These are phyloP conservation scores for Alethe diademata DNA, from an alignment of 2,113 vertebrate species.

Conservation along the genomic window DNA sequence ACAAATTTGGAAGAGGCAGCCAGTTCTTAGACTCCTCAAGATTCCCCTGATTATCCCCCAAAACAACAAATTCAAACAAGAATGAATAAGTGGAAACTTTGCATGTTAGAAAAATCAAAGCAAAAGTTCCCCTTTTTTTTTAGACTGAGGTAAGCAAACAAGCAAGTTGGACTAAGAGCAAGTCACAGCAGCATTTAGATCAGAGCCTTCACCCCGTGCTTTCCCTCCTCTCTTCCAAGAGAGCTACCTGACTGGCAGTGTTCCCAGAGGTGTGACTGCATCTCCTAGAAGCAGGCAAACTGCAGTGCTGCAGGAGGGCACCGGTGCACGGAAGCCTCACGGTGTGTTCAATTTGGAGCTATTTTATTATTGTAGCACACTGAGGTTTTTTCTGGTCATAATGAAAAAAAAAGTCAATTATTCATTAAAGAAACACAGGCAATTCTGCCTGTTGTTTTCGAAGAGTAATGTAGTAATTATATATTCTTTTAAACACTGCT, in stretches of 20 bases:
- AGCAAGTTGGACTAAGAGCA: neutral
- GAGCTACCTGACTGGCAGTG: fast-evolving
- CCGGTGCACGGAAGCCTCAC: fast-evolving
- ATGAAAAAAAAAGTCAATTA: neutral
- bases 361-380: neutral
- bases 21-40: neutral
- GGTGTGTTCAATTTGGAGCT: neutral
- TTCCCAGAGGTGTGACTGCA: fast-evolving
- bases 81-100: neutral
- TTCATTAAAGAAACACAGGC: neutral
- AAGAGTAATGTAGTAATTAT: neutral
- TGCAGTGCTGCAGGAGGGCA: neutral
- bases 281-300: neutral
- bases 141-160: neutral
- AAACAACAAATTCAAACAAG: neutral
- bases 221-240: neutral
- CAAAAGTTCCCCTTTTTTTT: neutral
- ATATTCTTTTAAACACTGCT: neutral
- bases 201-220: neutral
- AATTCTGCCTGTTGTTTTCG: neutral
- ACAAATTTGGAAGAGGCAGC: neutral
- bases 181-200: neutral
- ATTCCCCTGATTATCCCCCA: neutral
- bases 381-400: neutral
- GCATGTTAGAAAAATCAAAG: neutral